A percentile compares a stretch with the other conserved stretches of the same genome.
Evolutionary conservation across 2,113 vertebrate genomes (phyloP).

Genomic region (Lontra canadensis): DNA sequence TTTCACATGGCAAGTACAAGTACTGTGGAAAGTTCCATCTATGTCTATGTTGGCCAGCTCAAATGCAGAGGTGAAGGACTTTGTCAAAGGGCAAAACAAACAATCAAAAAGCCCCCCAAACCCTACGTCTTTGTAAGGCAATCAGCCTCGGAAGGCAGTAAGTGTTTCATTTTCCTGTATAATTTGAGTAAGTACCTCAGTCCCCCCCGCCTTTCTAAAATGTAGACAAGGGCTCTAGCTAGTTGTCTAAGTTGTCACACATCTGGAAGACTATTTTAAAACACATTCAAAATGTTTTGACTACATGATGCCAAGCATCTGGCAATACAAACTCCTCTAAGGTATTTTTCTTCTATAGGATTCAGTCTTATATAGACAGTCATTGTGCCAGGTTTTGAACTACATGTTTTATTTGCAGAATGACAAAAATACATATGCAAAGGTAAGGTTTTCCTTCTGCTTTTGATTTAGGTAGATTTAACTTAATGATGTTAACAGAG

Average conservation of each 20-base stretch:
- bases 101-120: not conserved
- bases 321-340: conserved; percentile 46
- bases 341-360: conserved; percentile 46
- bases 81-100: not conserved
- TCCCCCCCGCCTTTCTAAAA: not conserved
- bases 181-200: conserved; percentile 31
- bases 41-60: conserved; percentile 3
- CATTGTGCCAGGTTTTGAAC: conserved; percentile 39
- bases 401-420: conserved; percentile 52
- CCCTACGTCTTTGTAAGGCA: not conserved
- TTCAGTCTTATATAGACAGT: conserved; percentile 1
- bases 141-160: conserved; percentile 4
- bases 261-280: conserved; percentile 69
- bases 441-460: conserved; percentile 48
- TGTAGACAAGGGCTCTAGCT: not conserved
- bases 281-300: conserved; percentile 55
- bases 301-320: conserved; percentile 62
- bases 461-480: conserved; percentile 53
- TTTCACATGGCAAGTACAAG: conserved; percentile 25
- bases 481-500: conserved; percentile 36
- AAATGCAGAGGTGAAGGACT: conserved; percentile 44
- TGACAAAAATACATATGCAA: conserved; percentile 23
- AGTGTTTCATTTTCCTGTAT: conserved; percentile 32
- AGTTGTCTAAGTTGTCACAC: conserved; percentile 44
- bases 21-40: not conserved